phyloP scores from a whole-genome alignment of 2,888 invertebrate species.

The Xestobium rufovillosum region DNA sequence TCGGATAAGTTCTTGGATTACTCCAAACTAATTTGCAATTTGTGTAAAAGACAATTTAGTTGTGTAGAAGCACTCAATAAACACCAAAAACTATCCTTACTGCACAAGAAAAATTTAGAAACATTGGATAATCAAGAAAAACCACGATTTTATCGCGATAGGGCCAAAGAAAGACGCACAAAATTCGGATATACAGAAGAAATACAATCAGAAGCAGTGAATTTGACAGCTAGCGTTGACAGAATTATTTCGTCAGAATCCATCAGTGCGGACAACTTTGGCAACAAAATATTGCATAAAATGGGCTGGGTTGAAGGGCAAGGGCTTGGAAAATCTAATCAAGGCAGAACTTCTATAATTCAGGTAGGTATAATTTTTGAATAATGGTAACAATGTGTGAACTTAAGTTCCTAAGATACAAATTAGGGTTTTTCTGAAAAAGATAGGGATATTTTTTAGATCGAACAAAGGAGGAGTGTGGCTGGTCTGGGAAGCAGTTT shows the following conservation, averaged over 20 bases:
- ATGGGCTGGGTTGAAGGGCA: constrained; percentile 99
- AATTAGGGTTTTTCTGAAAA: constrained; percentile 80
- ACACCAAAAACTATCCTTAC: constrained; percentile 87
- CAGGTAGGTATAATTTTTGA: too few relatives aligned
- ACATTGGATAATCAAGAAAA: constrained; percentile 31
- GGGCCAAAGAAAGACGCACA: constrained; percentile 90
- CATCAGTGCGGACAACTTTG: constrained; percentile 83
- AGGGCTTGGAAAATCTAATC: constrained; percentile 88
- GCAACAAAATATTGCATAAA: constrained; percentile 89
- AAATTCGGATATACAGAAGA: constrained; percentile 88
- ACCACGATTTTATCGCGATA: constrained; percentile 70
- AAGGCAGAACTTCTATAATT: constrained; percentile 88
- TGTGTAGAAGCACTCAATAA: constrained; percentile 80
- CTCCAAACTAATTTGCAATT: constrained; percentile 81
- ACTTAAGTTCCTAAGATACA: too few relatives aligned
- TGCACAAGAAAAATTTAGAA: constrained; percentile 86
- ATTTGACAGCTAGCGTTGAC: constrained; percentile 43
- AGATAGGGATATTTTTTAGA: constrained; percentile 62
- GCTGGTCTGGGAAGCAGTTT: constrained; percentile 84
- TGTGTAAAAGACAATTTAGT: constrained; percentile 93
- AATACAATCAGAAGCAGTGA: constrained; percentile 54
- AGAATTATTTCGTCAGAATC: constrained; percentile 61
- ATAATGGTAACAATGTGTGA: too few relatives aligned
- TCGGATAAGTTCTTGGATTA: constrained; percentile 69
- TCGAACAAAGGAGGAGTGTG: constrained; percentile 50